Evolutionary conservation across 2,888 invertebrate genomes (phyloP), one percentile per base, ranked within the genome.

Genomic region (Leistus spinibarbis): DNA sequence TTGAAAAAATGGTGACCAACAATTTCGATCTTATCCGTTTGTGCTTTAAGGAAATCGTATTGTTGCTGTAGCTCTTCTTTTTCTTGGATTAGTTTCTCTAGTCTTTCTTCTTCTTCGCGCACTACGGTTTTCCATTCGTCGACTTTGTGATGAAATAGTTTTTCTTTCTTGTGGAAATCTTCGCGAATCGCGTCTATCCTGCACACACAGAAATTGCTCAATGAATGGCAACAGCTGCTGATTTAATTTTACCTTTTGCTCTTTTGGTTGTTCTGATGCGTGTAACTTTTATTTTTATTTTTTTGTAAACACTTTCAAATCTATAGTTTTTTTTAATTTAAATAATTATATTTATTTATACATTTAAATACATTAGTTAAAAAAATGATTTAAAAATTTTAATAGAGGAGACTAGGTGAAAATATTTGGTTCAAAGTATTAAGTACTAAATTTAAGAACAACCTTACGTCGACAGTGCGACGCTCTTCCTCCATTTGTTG

Each of bases 171-270:
- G 19, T 60, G 5, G 53, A 17, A 54, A 10, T 67, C 53, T 19
- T 16, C 64, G 23, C 56, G 20, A 16, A 67, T 10, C 7, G 20
- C 54, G 56, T 67, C 60, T 1, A 27, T 16, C 62, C 73, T 73
- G 40, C 13, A 67, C 73, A 66, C 60, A 73, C 66, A 67, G 67
- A 73, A 56, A 67, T 40, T 10, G 66, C 67, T 73, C 73, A 73
- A 67, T 73, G 22, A 40, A 40, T 13, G 40, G 40, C 5, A 40
- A 10, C 40, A 13, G 40, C 40, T 40, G 40, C 13, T 10, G 40
- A 40, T 7, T 10, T 40, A 1, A 40, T 10, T 40, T 40, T 4
- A 2, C 40, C 5, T 40, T 40, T 40, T n/a, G n/a, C n/a, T 53
- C 53, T 57, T 17, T 57, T 57, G 17, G 9, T 9, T 57, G 17